These are phyloP conservation scores for Puntigrus tetrazona DNA, from an alignment of 2,113 vertebrate genomes.

Conservation along the genomic window DNA sequence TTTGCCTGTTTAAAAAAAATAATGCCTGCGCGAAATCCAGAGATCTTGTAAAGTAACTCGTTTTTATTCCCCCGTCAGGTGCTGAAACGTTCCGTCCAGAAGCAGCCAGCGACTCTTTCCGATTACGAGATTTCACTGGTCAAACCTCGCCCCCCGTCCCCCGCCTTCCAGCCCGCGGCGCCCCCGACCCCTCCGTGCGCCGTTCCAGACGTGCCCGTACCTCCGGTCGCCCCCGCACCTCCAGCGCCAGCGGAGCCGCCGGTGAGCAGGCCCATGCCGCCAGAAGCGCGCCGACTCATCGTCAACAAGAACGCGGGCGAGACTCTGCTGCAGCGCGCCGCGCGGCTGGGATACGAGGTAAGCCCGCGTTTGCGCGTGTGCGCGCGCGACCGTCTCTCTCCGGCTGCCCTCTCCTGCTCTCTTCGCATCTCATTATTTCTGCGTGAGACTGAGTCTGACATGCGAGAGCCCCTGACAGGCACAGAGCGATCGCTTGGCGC, in stretches of 20 bases:
- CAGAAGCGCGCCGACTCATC: slow-evolving; percentile 91
- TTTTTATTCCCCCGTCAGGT: slow-evolving; percentile 62
- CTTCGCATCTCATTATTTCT: slow-evolving; percentile 62
- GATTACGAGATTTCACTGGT: slow-evolving; percentile 77
- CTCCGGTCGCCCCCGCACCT: slow-evolving; percentile 63
- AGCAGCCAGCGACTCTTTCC: slow-evolving; percentile 72
- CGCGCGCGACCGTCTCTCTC: slow-evolving; percentile 19
- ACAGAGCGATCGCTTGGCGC: slow-evolving; percentile 57
- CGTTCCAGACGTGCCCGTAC: slow-evolving; percentile 64
- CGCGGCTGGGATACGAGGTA: slow-evolving; percentile 94
- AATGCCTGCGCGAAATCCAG: not conserved
- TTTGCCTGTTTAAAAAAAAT: too few species aligned
- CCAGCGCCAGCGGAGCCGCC: slow-evolving; percentile 70
- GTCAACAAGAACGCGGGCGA: slow-evolving; percentile 98
- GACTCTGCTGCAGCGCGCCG: slow-evolving; percentile 93
- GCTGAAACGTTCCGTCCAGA: slow-evolving; percentile 74
- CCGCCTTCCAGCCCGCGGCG: slow-evolving; percentile 69
- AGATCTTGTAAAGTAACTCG: not conserved
- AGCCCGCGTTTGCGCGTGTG: slow-evolving; percentile 55
- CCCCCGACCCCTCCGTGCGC: slow-evolving; percentile 61
- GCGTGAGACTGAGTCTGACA: slow-evolving; percentile 60
- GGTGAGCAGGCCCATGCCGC: slow-evolving; percentile 91
- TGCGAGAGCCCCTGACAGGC: slow-evolving; percentile 63
- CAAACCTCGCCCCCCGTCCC: slow-evolving; percentile 72
- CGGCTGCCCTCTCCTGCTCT: slow-evolving; percentile 20